Evolutionary conservation across 1,140 invertebrate species (phyloP).

Genomic region (Procambarus clarkii): DNA sequence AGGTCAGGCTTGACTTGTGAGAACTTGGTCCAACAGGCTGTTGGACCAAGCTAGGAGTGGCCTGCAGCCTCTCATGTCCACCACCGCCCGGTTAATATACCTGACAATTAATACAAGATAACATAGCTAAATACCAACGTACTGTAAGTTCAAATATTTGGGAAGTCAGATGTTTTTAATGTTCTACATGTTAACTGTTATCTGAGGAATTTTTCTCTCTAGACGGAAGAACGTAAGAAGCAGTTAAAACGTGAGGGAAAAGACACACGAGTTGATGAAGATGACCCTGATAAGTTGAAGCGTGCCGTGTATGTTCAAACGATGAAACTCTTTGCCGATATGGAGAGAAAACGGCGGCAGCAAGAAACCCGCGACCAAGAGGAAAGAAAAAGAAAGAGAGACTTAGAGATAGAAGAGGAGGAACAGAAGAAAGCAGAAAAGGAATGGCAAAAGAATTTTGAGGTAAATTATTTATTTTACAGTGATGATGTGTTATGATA

Average conservation of each 20-base stretch:
- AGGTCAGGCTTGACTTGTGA: too few species aligned
- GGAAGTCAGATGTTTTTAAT: too few species aligned
- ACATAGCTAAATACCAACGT: too few species aligned
- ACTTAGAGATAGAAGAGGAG: slow-evolving; percentile 94
- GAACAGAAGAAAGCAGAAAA: slow-evolving; percentile 91
- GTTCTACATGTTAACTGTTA: not conserved
- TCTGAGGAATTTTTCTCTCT: not conserved
- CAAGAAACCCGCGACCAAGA: slow-evolving; percentile 92
- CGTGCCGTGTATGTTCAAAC: slow-evolving; percentile 97
- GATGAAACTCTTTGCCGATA: slow-evolving; percentile 98
- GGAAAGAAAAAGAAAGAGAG: slow-evolving; percentile 95
- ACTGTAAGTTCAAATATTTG: too few species aligned
- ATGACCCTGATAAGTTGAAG: slow-evolving; percentile 93
- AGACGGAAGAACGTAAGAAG: slow-evolving; percentile 96
- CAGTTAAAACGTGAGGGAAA: slow-evolving; percentile 94
- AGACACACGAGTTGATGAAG: slow-evolving; percentile 89
- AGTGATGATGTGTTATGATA: too few species aligned
- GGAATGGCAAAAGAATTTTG: slow-evolving; percentile 99
- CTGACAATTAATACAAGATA: too few species aligned
- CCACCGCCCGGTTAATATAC: too few species aligned
- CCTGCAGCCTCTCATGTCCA: too few species aligned
- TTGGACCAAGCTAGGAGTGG: too few species aligned
- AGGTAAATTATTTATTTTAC: slow-evolving; percentile 79
- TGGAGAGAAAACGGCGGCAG: slow-evolving; percentile 86
- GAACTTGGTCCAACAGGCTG: too few species aligned